phyloP scores from a whole-genome alignment of 2,113 vertebrate genomes.

The Thymallus thymallus region DNA sequence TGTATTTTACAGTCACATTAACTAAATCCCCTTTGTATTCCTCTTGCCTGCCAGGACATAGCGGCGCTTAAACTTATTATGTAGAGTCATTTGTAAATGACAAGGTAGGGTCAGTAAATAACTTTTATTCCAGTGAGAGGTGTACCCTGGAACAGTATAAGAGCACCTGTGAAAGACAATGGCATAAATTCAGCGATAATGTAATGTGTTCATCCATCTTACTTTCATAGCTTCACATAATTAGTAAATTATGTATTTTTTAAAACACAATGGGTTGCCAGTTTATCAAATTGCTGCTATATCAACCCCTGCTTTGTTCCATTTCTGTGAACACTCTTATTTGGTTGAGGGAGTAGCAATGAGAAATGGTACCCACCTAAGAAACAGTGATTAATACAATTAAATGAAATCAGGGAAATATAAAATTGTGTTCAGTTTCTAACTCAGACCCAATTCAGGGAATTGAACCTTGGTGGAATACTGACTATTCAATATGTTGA shows the following conservation, averaged over 20 bases:
- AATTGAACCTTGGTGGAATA: neutral
- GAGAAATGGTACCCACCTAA: neutral
- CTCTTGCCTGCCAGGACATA: neutral
- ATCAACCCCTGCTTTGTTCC: neutral
- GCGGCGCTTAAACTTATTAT: neutral
- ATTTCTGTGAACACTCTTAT: neutral
- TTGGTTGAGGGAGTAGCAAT: neutral
- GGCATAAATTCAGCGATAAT: neutral
- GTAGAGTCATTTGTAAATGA: constrained; percentile 1
- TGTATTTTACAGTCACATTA: neutral
- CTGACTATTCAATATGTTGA: constrained; percentile 5
- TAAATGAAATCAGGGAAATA: neutral
- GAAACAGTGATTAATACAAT: neutral
- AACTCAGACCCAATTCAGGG: neutral
- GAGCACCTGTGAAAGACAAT: neutral
- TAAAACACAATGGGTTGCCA: neutral
- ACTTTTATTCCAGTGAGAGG: neutral
- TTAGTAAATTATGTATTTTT: neutral
- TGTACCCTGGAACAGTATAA: neutral
- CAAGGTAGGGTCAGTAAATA: neutral
- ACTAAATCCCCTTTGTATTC: neutral
- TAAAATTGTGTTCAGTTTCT: too few relatives aligned
- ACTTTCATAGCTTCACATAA: neutral
- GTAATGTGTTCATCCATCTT: neutral
- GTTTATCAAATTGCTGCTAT: constrained; percentile 4